phyloP scores from a whole-genome alignment of 2,797 vertebrate species.

The Manis javanica region DNA sequence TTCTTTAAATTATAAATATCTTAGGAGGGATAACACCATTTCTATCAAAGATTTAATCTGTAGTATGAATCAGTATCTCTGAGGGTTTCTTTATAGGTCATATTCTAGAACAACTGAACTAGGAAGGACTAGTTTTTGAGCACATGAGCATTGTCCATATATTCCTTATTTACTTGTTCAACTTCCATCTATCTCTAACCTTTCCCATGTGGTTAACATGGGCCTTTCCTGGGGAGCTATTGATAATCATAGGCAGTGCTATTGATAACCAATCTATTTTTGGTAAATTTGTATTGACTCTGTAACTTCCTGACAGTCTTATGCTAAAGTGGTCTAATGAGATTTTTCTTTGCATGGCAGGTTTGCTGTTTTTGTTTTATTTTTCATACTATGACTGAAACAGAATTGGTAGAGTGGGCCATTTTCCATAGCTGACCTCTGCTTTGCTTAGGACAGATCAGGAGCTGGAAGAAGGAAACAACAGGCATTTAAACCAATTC shows the following conservation, averaged over 20 bases:
- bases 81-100: not conserved
- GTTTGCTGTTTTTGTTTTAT: not conserved
- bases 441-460: not conserved
- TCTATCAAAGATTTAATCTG: not conserved
- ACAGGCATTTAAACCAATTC: not conserved
- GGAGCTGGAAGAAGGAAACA: not conserved
- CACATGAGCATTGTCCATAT: not conserved
- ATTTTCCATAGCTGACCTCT: not conserved
- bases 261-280: not conserved
- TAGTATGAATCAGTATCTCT: not conserved
- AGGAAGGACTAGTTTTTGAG: not conserved
- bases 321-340: not conserved
- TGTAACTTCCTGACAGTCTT: not conserved
- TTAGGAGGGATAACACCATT: not conserved
- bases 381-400: not conserved
- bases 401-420: too few relatives aligned
- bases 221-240: not conserved
- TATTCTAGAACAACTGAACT: not conserved
- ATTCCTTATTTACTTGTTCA: not conserved
- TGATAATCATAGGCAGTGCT: not conserved
- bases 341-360: not conserved
- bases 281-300: not conserved
- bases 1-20: not conserved
- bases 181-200: not conserved
- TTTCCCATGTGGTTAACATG: not conserved